Percentiles rank a stretch among this genome's conserved stretches.
Conservation (phyloP, 2,797 vertebrate genomes). For the Acropternis orthonyx region DNA sequence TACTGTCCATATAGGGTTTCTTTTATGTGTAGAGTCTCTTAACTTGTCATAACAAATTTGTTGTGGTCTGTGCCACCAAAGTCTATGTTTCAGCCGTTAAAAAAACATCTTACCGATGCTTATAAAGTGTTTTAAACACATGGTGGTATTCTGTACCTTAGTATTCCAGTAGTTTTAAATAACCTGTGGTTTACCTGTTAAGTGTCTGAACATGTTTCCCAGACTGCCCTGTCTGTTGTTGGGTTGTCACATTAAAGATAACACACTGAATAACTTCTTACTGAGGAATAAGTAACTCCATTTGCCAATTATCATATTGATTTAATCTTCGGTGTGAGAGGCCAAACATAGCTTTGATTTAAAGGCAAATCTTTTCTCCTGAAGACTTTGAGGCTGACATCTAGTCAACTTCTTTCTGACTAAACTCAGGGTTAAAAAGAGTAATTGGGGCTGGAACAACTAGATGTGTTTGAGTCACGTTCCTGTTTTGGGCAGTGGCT, state of each 20-base stretch:
- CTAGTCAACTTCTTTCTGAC: neutral
- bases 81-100: neutral
- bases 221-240: neutral
- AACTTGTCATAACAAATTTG: neutral
- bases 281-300: neutral
- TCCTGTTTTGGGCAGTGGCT: constrained; percentile 3
- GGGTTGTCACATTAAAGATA: neutral
- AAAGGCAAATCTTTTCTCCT: neutral
- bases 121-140: neutral
- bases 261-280: neutral
- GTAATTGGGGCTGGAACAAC: neutral
- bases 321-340: neutral
- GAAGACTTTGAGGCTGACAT: neutral
- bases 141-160: neutral
- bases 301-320: neutral
- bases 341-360: neutral
- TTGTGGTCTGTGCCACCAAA: neutral
- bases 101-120: neutral
- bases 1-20: neutral
- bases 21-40: neutral
- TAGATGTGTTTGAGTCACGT: neutral
- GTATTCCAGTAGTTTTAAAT: neutral
- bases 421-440: neutral
- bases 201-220: neutral
- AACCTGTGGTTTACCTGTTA: neutral